Base-by-base conservation (phyloP, 2,797 vertebrate species). In the Hippocampus kuda region DNA sequence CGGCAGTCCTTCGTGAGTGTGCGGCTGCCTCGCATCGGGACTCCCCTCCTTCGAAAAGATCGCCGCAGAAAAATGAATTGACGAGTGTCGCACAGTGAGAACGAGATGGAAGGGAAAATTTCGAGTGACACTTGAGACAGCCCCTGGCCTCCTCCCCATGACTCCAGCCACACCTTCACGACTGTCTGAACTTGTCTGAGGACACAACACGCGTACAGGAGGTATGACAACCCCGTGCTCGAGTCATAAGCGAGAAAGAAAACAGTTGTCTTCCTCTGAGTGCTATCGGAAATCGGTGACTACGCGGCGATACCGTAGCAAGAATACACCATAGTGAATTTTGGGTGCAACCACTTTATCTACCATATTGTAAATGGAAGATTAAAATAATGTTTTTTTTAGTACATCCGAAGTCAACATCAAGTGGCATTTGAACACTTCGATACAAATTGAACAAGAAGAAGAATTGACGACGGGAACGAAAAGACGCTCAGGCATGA, bases 131-230 rank as follows among this genome's bases (percentile, higher is more conserved):
- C 56, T 64, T 74, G 48, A 69, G 11, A 27, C 5, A 34, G 42
- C 61, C 30, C 60, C 46, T 22, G 56, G 10, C 61, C 53, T 74
- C 68, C 72, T 75, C 67, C 67, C 72, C 24, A n/a, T 2, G 27
- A 51, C 64, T 20, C 54, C 49, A 13, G 78, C 81, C 87, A 82
- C 88, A 83, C 86, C 84, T 80, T 80, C 66, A 57, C 56, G 24
- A 67, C 46, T 74, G 80, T 74, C 81, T 77, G 10, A 70, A 75
- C 85, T 76, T 80, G 84, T 74, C 59, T 12, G 44, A 59, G 30
- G 2, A 26, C 56, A 22, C 57, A 2, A 11, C n/a, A 5, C 66
- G 3, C 27, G 0, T 15, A 41, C 34, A 54, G 16, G 5, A 41
- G 38, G 10, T 1, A 65, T 20, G 15, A 8, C 42, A 46, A 46